A percentile compares a stretch with the other conserved stretches of the same genome.
phyloP scores from a whole-genome alignment of 2,113 vertebrate genomes.

The Macaca nemestrina region DNA sequence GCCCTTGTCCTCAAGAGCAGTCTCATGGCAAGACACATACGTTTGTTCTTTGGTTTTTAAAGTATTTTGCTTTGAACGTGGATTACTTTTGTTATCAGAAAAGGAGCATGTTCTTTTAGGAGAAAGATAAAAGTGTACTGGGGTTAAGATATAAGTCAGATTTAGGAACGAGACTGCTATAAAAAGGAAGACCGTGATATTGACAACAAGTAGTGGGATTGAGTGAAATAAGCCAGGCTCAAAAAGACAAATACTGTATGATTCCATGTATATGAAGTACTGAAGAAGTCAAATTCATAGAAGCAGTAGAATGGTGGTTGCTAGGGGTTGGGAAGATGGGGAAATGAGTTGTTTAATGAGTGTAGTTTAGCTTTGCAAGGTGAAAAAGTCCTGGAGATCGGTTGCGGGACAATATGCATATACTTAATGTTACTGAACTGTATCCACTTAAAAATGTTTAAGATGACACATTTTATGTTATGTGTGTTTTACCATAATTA shows the following conservation, averaged over 20 bases:
- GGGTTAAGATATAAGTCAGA: neutral
- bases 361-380: neutral
- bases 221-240: neutral
- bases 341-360: neutral
- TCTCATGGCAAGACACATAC: neutral
- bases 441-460: neutral
- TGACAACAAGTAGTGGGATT: neutral
- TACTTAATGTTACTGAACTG: neutral
- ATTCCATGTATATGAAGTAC: neutral
- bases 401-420: neutral
- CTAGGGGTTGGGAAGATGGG: no score
- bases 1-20: neutral
- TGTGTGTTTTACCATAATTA: neutral
- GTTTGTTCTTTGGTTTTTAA: neutral
- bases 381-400: neutral
- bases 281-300: neutral
- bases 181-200: neutral
- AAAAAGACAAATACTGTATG: neutral
- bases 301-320: neutral
- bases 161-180: neutral
- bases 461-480: neutral
- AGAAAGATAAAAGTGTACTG: neutral
- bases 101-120: neutral
- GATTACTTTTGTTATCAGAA: conserved; percentile 41
- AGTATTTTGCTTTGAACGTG: conserved; percentile 27